A percentile compares a stretch with the other conserved stretches of the same genome.
phyloP scores from a whole-genome alignment of 2,113 vertebrate genomes.

The Nerophis lumbriciformis region DNA sequence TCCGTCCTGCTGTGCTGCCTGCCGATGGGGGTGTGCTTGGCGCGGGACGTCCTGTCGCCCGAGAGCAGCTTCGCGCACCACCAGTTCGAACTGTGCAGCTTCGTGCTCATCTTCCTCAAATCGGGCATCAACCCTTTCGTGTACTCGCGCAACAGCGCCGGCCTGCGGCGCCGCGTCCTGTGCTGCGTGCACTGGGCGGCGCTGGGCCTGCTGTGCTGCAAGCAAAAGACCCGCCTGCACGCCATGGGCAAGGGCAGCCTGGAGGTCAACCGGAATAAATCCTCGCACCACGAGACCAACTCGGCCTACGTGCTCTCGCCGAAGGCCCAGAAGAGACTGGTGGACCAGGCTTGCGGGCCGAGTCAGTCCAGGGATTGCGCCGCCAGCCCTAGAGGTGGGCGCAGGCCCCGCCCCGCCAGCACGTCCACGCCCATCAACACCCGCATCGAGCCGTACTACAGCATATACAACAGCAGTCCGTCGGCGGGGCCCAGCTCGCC shows the following conservation, averaged over 20 bases:
- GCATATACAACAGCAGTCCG: constrained; percentile 90
- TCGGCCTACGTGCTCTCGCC: constrained; percentile 91
- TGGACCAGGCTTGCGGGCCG: constrained; percentile 89
- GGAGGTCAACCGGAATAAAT: constrained; percentile 93
- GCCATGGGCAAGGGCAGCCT: constrained; percentile 90
- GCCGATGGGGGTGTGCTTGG: constrained; percentile 84
- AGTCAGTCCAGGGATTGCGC: constrained; percentile 84
- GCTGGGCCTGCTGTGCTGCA: constrained; percentile 84
- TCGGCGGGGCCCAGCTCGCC: constrained; percentile 79
- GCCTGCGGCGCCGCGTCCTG: constrained; percentile 83
- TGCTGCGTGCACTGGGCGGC: constrained; percentile 81
- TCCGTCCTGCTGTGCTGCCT: constrained; percentile 90
- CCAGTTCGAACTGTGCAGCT: constrained; percentile 91
- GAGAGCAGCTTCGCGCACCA: constrained; percentile 80
- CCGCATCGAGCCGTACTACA: constrained; percentile 92
- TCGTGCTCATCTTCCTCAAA: constrained; percentile 92
- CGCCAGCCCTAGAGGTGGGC: constrained; percentile 77
- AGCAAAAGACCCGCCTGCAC: constrained; percentile 86
- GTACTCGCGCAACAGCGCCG: constrained; percentile 91
- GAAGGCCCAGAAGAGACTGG: constrained; percentile 83
- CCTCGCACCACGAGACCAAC: constrained; percentile 95
- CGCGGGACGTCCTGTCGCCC: constrained; percentile 79
- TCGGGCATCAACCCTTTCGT: constrained; percentile 96
- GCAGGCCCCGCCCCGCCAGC: constrained; percentile 80
- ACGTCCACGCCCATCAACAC: constrained; percentile 93